A percentile compares a stretch with the other conserved stretches of the same genome.
These are phyloP conservation scores for Xiphorhynchus elegans DNA, from an alignment of 2,113 vertebrate species.

Conservation along the genomic window DNA sequence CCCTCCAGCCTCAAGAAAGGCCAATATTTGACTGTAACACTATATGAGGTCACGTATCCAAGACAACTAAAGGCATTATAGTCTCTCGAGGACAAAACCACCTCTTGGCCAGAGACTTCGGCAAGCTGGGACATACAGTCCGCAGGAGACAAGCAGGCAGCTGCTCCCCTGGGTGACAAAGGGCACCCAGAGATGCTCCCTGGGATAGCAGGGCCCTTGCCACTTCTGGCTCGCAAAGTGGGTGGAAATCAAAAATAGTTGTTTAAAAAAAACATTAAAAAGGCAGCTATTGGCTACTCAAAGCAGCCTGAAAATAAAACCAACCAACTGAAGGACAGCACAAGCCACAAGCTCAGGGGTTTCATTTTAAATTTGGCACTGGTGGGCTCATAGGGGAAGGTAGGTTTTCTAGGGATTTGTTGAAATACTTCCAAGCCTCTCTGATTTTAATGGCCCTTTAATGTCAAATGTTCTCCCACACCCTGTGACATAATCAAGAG, in stretches of 20 bases:
- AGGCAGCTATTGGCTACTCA: accelerated
- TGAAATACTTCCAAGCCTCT: neutral
- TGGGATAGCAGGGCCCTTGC: neutral
- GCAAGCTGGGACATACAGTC: conserved; percentile 39
- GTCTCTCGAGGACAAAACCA: conserved; percentile 76
- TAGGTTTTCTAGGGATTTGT: neutral
- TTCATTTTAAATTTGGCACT: neutral
- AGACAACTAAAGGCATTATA: conserved; percentile 81
- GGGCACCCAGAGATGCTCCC: neutral
- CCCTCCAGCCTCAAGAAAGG: conserved; percentile 50
- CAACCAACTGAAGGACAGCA: neutral
- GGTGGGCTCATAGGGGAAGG: neutral
- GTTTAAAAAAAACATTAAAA: neutral
- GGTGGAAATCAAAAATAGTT: neutral
- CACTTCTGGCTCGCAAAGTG: accelerated
- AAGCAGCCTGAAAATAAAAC: neutral
- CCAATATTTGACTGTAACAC: conserved; percentile 79
- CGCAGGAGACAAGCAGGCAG: conserved; percentile 57
- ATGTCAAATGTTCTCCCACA: neutral
- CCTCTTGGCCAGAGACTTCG: conserved; percentile 67
- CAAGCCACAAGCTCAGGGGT: neutral
- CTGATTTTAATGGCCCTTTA: neutral
- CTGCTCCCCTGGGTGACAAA: conserved; percentile 52
- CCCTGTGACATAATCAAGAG: neutral
- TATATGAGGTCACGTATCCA: conserved; percentile 79